Evolutionary conservation across 2,888 invertebrate species (phyloP), one percentile per base, ranked within the genome.

Genomic region (Catocala sponsa): DNA sequence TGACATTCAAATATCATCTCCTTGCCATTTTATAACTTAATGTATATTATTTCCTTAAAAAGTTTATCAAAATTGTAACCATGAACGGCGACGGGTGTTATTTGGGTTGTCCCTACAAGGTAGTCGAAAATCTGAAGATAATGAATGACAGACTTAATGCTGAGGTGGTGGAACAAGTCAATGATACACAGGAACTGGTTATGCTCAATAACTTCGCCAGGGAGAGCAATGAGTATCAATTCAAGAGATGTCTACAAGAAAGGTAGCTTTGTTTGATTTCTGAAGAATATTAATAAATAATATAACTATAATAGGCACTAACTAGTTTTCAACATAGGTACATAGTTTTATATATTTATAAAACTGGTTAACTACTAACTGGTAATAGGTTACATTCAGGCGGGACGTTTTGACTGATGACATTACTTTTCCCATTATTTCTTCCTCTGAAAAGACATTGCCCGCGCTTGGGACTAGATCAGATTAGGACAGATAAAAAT

Each of bases 171-270:
- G 90, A 89, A 25, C 89, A 89, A 54, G 75, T 94, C 5, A 91
- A 87, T 54, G 85, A 86, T 6, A 87, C 84, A 1, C 91, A 93
- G 56, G 91, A 93, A 63, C 65, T 94, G 68, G 83, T 90, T 42
- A 86, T 91, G 88, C 76, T 93, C 41, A 91, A 89, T 48, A 85
- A 80, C 50, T 92, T 91, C 57, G 86, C 89, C 0, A 82, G 82
- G 13, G 93, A 94, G 65, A 82, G 85, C 35, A 91, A 88, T 66
- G 93, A 94, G 65, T 88, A 84, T 58, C 79, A 83, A 12, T 85
- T 90, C 47, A 90, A 85, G 59, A 88, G 86, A 55, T 83, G 84
- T 63, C 75, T 94, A 42, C 81, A 90, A 55, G 84, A 91, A 53
- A 90, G 93, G 93, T 81, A 64, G 54, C 10, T 6, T 62, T 13